phyloP scores from a whole-genome alignment of 2,797 vertebrate genomes.

The Anguilla obscura region DNA sequence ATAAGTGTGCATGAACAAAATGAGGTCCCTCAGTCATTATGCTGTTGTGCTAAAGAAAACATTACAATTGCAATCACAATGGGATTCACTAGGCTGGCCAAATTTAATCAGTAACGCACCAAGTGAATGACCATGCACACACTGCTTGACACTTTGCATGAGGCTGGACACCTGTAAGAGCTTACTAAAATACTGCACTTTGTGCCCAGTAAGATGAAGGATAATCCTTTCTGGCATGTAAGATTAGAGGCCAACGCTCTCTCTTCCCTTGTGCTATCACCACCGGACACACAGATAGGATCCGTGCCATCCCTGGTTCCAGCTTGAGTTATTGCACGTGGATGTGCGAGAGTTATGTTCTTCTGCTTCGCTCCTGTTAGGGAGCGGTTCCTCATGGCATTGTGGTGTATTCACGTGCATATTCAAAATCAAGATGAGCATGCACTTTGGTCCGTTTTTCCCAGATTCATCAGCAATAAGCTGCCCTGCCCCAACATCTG shows the following conservation, averaged over 20 bases:
- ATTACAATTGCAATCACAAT: not conserved
- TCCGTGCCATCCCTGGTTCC: conserved; percentile 5
- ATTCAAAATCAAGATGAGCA: not conserved
- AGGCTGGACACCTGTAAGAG: not conserved
- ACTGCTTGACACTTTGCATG: not conserved
- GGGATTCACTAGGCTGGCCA: not conserved
- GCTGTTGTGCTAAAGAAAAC: not conserved
- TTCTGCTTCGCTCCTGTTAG: not conserved
- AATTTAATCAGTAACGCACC: not conserved
- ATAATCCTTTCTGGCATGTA: not conserved
- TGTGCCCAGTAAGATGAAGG: not conserved
- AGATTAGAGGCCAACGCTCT: not conserved
- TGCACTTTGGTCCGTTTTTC: not conserved
- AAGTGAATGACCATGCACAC: not conserved
- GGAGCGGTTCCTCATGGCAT: not conserved
- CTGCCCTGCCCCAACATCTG: no score
- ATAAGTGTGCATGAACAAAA: not conserved
- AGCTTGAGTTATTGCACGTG: not conserved
- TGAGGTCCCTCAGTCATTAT: not conserved
- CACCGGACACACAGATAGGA: not conserved
- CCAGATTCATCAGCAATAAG: no score
- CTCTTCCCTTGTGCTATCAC: not conserved
- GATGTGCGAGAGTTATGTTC: not conserved
- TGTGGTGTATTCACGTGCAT: not conserved
- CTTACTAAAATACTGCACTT: not conserved